Percentiles rank a stretch among this genome's conserved stretches.
These are phyloP conservation scores for Calephelis perditalis DNA, from an alignment of 2,888 invertebrate species.

Conservation along the genomic window DNA sequence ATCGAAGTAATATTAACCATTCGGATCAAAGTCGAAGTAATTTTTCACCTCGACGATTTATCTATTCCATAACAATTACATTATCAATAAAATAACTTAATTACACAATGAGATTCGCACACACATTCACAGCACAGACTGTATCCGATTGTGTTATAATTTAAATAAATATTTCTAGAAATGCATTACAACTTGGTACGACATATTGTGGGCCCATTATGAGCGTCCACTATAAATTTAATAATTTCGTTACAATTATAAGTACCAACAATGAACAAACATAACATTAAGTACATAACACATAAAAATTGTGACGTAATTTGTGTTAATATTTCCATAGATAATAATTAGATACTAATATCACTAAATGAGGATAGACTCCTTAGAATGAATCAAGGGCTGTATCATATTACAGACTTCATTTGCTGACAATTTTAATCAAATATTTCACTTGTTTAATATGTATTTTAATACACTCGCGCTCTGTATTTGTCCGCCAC, in stretches of 20 bases:
- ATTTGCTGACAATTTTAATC: constrained; percentile 10
- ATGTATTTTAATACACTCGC: no score
- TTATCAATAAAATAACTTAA: constrained; percentile 63
- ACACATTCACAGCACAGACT: constrained; percentile 72
- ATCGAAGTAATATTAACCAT: constrained; percentile 38
- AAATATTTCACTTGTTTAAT: no score
- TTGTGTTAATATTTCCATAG: constrained; percentile 68
- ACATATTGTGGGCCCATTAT: constrained; percentile 44
- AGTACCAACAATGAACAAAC: constrained; percentile 73
- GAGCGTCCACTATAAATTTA: constrained; percentile 51
- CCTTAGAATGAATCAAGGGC: constrained; percentile 49
- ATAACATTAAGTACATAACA: constrained; percentile 68
- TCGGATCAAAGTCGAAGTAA: constrained; percentile 29
- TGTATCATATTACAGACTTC: constrained; percentile 37
- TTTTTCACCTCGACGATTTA: constrained; percentile 45
- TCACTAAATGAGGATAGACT: constrained; percentile 75
- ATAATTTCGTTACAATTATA: constrained; percentile 56
- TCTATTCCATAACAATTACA: constrained; percentile 60
- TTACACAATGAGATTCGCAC: constrained; percentile 62
- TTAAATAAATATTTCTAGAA: constrained; percentile 75
- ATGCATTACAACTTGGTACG: constrained; percentile 76
- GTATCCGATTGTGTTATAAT: constrained; percentile 63
- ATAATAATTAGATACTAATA: constrained; percentile 72
- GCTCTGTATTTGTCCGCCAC: no score
- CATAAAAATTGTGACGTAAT: constrained; percentile 71